phyloP scores from a whole-genome alignment of 2,797 vertebrate species.

The Carapus acus region DNA sequence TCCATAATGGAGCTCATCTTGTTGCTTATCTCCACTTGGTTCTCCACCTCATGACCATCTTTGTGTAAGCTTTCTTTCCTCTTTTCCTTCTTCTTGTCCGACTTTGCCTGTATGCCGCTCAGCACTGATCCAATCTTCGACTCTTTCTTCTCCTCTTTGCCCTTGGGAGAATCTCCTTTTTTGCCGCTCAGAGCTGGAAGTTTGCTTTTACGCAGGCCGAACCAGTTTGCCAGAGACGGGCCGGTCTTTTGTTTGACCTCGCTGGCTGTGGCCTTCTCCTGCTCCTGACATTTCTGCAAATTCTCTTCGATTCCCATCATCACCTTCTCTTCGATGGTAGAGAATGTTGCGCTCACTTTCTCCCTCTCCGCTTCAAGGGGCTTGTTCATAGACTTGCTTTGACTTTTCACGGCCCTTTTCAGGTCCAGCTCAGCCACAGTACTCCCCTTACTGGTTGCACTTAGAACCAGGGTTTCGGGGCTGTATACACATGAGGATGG shows the following conservation, averaged over 20 bases:
- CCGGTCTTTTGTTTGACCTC: slow-evolving; percentile 79
- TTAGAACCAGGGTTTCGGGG: slow-evolving; percentile 55
- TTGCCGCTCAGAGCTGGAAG: slow-evolving; percentile 80
- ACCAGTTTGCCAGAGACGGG: slow-evolving; percentile 89
- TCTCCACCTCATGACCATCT: slow-evolving; percentile 68
- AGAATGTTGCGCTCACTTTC: slow-evolving; percentile 53
- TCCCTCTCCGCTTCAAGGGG: slow-evolving; percentile 63
- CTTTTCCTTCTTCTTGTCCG: slow-evolving; percentile 84
- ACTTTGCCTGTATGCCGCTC: slow-evolving; percentile 76
- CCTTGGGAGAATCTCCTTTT: slow-evolving; percentile 76
- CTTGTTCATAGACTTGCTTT: slow-evolving; percentile 58
- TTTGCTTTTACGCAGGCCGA: slow-evolving; percentile 85
- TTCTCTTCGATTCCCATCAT: slow-evolving; percentile 94
- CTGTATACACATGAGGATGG: slow-evolving; percentile 46
- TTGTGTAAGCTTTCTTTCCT: slow-evolving; percentile 72
- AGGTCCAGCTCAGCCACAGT: slow-evolving; percentile 57
- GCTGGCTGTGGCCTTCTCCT: slow-evolving; percentile 69
- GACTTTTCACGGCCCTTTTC: slow-evolving; percentile 48
- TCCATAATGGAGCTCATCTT: slow-evolving; percentile 72
- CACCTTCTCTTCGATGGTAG: slow-evolving; percentile 91
- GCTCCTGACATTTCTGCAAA: slow-evolving; percentile 83
- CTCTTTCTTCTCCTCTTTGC: slow-evolving; percentile 84
- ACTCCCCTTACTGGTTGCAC: slow-evolving; percentile 42
- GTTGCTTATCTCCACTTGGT: slow-evolving; percentile 58
- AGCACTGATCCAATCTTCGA: slow-evolving; percentile 76